Base-by-base conservation (phyloP, 2,113 vertebrate genomes). In the Grallaria varia region DNA sequence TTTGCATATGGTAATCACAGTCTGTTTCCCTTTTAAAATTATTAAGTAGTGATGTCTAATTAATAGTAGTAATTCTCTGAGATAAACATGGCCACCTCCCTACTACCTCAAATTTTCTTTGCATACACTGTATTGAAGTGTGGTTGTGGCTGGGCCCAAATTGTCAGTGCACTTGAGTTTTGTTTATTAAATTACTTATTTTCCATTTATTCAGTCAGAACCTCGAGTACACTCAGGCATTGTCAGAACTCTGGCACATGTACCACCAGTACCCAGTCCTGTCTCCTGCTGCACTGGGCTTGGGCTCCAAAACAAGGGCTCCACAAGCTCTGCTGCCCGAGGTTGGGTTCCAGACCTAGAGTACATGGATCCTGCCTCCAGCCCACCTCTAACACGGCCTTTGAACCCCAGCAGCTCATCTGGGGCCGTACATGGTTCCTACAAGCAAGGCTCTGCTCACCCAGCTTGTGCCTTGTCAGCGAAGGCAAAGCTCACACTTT, bases 301-400 rank as follows among this genome's bases (percentile, higher is more conserved):
- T 87, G 31, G 18, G 47, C 33, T 63, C 21, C 44, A 60, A 60
- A 37, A 24, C 67, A 35, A 52, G 25, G 25, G 10, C 25, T 52
- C 37, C 44, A 10, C 25, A 42, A 42, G 45, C 27, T 12, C 27
- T 44, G 39, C 7, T 18, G 22, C 28, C n/a, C n/a, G n/a, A n/a
- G n/a, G n/a, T n/a, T n/a, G n/a, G n/a, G n/a, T n/a, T n/a, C 13
- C 58, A 60, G 8, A 5, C 19, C 28, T 49, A 5, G 5, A 44
- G 28, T 2, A 8, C 24, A 37, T 0, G 0, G 24, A 79, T 10
- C 4, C 23, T 59, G n/a, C 18, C 28, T 27, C 4, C 31, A 76
- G 44, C 4, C 19, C 25, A 37, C 10, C n/a, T 76, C 28, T 37
- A 12, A 19, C 0, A 0, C 5, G 42, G 47, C 4, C 2, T 1